Evolutionary conservation across 2,797 vertebrate species (phyloP).

Genomic region (Florisuga fusca): DNA sequence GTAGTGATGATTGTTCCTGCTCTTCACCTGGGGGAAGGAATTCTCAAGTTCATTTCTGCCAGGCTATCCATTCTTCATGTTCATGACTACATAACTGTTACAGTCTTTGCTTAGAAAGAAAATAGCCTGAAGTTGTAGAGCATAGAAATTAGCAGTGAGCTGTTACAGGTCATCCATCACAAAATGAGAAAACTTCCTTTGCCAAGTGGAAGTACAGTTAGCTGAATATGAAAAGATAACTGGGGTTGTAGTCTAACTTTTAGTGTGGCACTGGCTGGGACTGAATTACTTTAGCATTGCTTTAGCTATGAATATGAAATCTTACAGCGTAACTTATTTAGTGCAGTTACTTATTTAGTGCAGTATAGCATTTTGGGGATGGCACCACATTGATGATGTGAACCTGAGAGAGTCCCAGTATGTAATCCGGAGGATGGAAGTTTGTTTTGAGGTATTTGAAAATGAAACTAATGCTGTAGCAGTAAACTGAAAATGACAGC

Average conservation of each 20-base stretch:
- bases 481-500: background rate
- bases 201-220: background rate
- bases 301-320: background rate
- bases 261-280: background rate
- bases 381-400: background rate
- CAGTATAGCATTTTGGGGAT: background rate
- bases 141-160: background rate
- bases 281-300: background rate
- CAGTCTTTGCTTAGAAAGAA: background rate
- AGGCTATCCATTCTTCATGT: background rate
- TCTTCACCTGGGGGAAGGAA: conserved; percentile 4
- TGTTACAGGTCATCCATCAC: background rate
- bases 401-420: background rate
- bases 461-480: background rate
- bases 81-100: background rate
- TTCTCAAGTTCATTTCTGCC: background rate
- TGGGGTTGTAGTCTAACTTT: background rate
- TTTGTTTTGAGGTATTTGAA: background rate
- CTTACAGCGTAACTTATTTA: background rate
- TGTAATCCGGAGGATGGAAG: background rate
- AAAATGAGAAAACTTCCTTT: background rate
- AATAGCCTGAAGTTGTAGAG: background rate
- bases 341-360: too few species aligned
- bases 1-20: background rate
- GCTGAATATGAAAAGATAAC: background rate